phyloP scores from a whole-genome alignment of 2,888 invertebrate species.

The Ctenicera cuprea region DNA sequence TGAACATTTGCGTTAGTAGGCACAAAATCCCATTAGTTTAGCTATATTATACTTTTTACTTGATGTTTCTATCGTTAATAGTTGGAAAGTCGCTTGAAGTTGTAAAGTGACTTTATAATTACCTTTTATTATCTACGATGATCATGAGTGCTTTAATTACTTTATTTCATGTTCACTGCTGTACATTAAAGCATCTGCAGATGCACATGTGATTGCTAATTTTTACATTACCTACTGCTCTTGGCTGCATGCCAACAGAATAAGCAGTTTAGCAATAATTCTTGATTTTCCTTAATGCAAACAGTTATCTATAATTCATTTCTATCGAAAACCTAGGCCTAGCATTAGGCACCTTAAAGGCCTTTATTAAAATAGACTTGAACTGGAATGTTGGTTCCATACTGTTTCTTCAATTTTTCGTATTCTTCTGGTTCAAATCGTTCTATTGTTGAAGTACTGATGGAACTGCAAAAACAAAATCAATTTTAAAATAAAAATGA shows the following conservation, averaged over 20 bases:
- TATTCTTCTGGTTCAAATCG: constrained; percentile 85
- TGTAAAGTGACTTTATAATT: no score
- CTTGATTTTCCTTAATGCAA: background rate
- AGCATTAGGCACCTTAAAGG: constrained; percentile 74
- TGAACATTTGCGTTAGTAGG: no score
- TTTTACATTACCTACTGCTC: background rate
- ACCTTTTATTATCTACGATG: no score
- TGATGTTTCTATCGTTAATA: no score
- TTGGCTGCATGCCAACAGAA: constrained; percentile 10
- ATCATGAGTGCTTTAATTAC: no score
- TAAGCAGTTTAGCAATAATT: background rate
- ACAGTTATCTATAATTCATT: constrained; percentile 4
- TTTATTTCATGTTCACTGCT: no score
- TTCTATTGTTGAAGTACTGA: constrained; percentile 83
- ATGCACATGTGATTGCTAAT: no score
- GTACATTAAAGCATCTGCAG: no score
- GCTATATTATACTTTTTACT: no score
- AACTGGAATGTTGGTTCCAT: constrained; percentile 79
- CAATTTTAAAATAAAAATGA: constrained; percentile 2
- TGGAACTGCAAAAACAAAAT: constrained; percentile 75
- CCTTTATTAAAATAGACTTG: constrained; percentile 93
- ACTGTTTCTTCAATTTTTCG: constrained; percentile 80
- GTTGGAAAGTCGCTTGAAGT: no score
- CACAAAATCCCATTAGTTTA: no score
- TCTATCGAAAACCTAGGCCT: constrained; percentile 1